Evolutionary conservation across 2,888 invertebrate species (phyloP).

Genomic region (Adineta ricciae): DNA sequence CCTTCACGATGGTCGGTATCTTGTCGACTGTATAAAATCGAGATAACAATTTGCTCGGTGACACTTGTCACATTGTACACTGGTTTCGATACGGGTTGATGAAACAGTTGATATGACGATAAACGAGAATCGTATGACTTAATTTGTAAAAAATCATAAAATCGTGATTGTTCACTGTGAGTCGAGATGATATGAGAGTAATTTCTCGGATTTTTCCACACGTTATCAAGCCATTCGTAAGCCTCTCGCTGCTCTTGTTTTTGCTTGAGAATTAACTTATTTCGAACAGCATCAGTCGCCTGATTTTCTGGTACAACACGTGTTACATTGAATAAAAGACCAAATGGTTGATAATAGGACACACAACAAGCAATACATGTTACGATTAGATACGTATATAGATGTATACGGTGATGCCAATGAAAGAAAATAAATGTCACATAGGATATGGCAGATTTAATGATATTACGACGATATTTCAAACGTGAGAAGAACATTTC

Average conservation of each 20-base stretch:
- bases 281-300: background rate
- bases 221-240: background rate
- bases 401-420: background rate
- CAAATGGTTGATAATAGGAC: background rate
- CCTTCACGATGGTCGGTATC: background rate
- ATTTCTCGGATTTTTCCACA: background rate
- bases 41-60: background rate
- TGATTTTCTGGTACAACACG: background rate
- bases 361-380: background rate
- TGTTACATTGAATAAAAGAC: background rate
- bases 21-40: background rate
- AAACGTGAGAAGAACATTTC: background rate
- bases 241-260: background rate
- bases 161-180: background rate
- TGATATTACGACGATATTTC: background rate
- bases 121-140: background rate
- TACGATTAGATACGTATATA: background rate
- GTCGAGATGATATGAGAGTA: background rate
- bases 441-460: background rate
- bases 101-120: background rate
- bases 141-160: background rate
- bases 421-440: background rate
- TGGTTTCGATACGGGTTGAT: background rate
- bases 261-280: background rate
- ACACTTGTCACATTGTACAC: background rate